phyloP scores from a whole-genome alignment of 1,140 invertebrate species.

The Diachasmimorpha longicaudata region DNA sequence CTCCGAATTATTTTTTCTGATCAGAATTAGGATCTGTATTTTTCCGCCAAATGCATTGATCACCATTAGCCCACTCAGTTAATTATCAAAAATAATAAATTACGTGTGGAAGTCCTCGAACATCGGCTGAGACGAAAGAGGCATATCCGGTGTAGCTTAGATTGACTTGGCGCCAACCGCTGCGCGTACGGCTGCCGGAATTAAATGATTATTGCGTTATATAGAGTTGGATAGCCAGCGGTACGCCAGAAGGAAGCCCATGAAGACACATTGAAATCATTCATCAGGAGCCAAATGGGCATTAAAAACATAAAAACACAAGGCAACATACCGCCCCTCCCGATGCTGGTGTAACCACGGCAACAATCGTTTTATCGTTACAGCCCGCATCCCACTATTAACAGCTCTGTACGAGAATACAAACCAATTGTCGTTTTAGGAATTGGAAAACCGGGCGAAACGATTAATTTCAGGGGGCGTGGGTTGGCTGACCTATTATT shows the following conservation, averaged over 20 bases:
- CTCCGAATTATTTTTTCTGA: too few relatives aligned
- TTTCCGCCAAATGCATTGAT: background rate
- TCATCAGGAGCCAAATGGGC: background rate
- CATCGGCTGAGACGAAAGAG: conserved; percentile 48
- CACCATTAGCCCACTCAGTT: too few relatives aligned
- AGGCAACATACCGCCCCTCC: background rate
- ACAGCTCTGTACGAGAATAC: conserved; percentile 31
- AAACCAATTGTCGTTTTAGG: conserved; percentile 45
- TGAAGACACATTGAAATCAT: background rate
- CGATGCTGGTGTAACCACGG: background rate
- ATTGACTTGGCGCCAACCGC: conserved; percentile 62
- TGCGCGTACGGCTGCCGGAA: conserved; percentile 57
- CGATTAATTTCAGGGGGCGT: conserved; percentile 44
- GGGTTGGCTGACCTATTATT: background rate
- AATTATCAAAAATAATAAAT: conserved; percentile 24
- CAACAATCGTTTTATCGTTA: background rate
- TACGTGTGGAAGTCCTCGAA: conserved; percentile 48
- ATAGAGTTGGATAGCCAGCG: conserved; percentile 25
- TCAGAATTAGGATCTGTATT: background rate
- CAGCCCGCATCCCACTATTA: conserved; percentile 2
- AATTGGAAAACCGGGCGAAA: conserved; percentile 49
- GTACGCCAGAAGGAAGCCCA: conserved; percentile 13
- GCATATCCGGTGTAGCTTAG: conserved; percentile 62
- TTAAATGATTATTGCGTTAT: conserved; percentile 62
- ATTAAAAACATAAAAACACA: conserved; percentile 20